Percentiles rank a stretch among this genome's conserved stretches.
Evolutionary conservation across 2,113 vertebrate genomes (phyloP).

Genomic region (Sinocyclocheilus anshuiensis): DNA sequence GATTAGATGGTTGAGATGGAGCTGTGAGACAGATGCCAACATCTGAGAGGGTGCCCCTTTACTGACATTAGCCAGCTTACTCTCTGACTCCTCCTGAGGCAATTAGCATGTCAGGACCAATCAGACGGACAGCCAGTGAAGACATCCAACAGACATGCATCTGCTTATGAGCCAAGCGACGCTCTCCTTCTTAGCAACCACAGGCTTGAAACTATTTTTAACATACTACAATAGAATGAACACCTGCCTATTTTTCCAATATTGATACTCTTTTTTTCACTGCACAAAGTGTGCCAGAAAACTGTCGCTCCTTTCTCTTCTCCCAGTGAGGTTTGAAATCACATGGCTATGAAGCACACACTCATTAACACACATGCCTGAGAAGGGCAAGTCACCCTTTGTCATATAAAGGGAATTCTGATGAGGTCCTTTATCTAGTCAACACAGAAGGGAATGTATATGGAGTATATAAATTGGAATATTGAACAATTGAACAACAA

Average conservation of each 20-base stretch:
- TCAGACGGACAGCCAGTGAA: slow-evolving; percentile 37
- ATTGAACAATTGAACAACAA: background rate
- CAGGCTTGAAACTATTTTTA: slow-evolving; percentile 29
- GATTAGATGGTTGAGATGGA: slow-evolving; percentile 5
- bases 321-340: slow-evolving; percentile 22
- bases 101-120: slow-evolving; percentile 46
- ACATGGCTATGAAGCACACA: background rate
- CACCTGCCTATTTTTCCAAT: slow-evolving; percentile 25
- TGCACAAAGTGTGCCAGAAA: background rate
- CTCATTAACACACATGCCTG: background rate
- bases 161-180: slow-evolving; percentile 23
- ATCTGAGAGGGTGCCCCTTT: background rate
- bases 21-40: slow-evolving; percentile 24
- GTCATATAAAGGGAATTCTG: slow-evolving; percentile 11
- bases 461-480: background rate
- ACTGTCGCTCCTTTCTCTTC: background rate
- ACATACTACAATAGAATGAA: slow-evolving; percentile 23
- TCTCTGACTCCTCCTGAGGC: slow-evolving; percentile 35
- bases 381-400: background rate
- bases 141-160: slow-evolving; percentile 23
- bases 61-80: slow-evolving; percentile 4
- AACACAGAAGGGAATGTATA: background rate
- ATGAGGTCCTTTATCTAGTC: slow-evolving; percentile 7
- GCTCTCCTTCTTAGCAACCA: slow-evolving; percentile 5
- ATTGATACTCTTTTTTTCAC: background rate